Conservation (phyloP, 2,797 vertebrate genomes). For the Halcyon leucocephala region DNA sequence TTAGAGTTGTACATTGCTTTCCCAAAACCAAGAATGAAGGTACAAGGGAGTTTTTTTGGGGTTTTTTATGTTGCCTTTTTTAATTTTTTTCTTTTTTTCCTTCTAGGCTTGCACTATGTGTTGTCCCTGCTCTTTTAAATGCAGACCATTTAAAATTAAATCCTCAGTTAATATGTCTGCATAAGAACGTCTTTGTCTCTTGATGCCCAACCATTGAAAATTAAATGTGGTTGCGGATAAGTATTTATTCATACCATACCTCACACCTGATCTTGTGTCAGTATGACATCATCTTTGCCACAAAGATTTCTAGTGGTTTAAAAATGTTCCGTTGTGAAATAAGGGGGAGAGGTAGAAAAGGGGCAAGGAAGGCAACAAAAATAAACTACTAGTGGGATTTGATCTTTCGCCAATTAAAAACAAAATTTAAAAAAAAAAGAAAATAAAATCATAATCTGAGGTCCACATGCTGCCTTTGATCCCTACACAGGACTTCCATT, state of each 20-base stretch:
- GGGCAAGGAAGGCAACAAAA: conserved; percentile 62
- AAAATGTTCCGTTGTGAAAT: conserved; percentile 66
- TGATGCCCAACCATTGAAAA: conserved; percentile 67
- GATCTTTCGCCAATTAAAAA: conserved; percentile 59
- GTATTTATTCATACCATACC: conserved; percentile 74
- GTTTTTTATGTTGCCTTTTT: neutral
- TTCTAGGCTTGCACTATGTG: conserved; percentile 30
- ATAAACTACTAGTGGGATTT: conserved; percentile 65
- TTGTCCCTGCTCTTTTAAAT: conserved; percentile 55
- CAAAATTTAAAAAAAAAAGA: neutral
- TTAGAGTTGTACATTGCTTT: conserved; percentile 37
- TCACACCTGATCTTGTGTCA: conserved; percentile 77
- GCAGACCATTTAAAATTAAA: conserved; percentile 67
- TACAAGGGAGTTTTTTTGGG: neutral
- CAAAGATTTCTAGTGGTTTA: conserved; percentile 59
- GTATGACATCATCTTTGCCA: conserved; percentile 69
- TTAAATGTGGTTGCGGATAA: conserved; percentile 69
- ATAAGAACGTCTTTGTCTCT: conserved; percentile 77
- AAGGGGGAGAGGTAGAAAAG: conserved; percentile 59
- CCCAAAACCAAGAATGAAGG: conserved; percentile 20
- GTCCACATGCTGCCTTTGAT: conserved; percentile 62
- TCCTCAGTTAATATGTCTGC: conserved; percentile 66
- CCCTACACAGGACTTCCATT: conserved; percentile 53
- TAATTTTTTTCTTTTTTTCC: conserved; percentile 19
- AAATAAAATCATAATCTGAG: conserved; percentile 32